phyloP scores from a whole-genome alignment of 1,140 invertebrate species.

The Sitophilus oryzae region DNA sequence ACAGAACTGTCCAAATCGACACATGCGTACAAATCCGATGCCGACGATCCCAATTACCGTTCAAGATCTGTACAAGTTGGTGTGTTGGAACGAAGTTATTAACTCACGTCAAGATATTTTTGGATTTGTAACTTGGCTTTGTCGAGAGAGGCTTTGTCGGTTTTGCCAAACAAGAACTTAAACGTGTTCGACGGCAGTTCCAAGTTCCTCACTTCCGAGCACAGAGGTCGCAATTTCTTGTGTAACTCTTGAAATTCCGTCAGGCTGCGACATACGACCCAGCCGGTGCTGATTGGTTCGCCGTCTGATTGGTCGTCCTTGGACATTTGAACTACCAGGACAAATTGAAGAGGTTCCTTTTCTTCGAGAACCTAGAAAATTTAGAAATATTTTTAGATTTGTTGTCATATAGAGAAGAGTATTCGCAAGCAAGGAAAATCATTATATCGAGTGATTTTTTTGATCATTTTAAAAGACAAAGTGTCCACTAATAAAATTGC shows the following conservation, averaged over 20 bases:
- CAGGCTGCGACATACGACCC: constrained; percentile 77
- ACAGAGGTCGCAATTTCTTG: constrained; percentile 74
- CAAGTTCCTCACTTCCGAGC: constrained; percentile 69
- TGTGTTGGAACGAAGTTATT: too few species aligned
- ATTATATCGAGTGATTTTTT: too few species aligned
- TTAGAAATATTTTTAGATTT: background rate
- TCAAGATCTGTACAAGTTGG: too few species aligned
- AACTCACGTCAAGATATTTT: constrained; percentile 74
- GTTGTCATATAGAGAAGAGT: too few species aligned
- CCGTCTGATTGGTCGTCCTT: constrained; percentile 54
- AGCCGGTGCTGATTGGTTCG: constrained; percentile 67
- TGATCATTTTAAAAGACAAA: too few species aligned
- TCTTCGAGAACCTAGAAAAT: constrained; percentile 62
- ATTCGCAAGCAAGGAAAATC: too few species aligned
- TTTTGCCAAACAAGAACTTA: constrained; percentile 74
- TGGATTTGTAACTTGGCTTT: constrained; percentile 78
- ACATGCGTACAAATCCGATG: too few species aligned
- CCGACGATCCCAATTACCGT: too few species aligned
- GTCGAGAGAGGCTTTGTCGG: constrained; percentile 69
- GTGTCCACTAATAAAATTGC: too few species aligned
- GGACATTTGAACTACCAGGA: constrained; percentile 72
- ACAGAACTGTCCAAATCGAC: too few species aligned
- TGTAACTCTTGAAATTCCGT: constrained; percentile 80
- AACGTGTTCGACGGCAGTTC: constrained; percentile 74
- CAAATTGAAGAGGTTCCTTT: constrained; percentile 73